Percentiles rank a stretch among this genome's conserved stretches.
phyloP scores from a whole-genome alignment of 2,113 vertebrate genomes.

The Oreamnos americanus region DNA sequence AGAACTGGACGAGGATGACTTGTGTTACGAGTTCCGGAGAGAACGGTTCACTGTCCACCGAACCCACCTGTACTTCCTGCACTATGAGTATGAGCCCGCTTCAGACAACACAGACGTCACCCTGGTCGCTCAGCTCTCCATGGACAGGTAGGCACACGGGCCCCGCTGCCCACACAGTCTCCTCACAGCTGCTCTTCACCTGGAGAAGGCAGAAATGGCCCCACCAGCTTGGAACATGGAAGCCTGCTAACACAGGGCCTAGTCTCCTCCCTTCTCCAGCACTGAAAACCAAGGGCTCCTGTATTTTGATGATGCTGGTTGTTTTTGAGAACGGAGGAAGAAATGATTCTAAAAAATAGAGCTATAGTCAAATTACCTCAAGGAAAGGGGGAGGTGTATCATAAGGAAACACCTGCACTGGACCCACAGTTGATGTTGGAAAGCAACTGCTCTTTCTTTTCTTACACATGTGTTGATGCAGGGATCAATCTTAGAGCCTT shows the following conservation, averaged over 20 bases:
- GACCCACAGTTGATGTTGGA: not conserved
- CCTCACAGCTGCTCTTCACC: not conserved
- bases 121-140: conserved; percentile 96
- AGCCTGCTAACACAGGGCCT: not conserved
- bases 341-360: not conserved
- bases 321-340: not conserved
- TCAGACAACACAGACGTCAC: conserved; percentile 92
- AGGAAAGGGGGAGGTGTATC: no score
- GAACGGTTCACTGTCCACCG: conserved; percentile 97
- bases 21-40: conserved; percentile 97
- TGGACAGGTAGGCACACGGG: conserved; percentile 90
- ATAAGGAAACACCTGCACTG: not conserved
- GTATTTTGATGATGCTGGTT: not conserved
- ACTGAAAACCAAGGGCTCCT: not conserved
- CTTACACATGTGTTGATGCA: not conserved
- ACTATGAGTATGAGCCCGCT: conserved; percentile 91
- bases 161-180: not conserved
- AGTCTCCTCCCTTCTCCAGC: not conserved
- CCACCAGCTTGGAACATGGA: not conserved
- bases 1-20: conserved; percentile 96
- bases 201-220: not conserved
- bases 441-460: not conserved
- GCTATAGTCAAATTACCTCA: no score
- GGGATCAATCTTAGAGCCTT: not conserved
- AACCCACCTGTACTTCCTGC: conserved; percentile 96